Percentiles rank a stretch among this genome's conserved stretches.
These are phyloP conservation scores for Lissonota sp. DNA, from an alignment of 2,888 invertebrate genomes.

Conservation along the genomic window DNA sequence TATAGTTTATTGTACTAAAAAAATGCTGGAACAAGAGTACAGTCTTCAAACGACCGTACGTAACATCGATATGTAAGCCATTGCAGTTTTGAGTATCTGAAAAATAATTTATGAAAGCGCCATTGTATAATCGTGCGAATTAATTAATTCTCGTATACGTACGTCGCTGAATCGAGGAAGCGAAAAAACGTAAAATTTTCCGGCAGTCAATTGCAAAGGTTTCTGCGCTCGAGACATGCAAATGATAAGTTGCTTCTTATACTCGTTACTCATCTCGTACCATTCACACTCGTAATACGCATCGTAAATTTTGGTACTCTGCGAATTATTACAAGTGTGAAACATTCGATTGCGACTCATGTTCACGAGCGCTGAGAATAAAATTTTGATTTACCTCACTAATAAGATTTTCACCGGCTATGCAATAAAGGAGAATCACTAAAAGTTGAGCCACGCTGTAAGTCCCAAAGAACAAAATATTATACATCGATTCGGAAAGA, in stretches of 20 bases:
- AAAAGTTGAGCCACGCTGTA: conserved; percentile 55
- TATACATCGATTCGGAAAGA: too few relatives aligned
- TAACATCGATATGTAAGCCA: conserved; percentile 61
- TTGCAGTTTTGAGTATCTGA: conserved; percentile 65
- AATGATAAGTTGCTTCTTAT: conserved; percentile 83
- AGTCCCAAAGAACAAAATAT: neutral
- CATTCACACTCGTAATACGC: conserved; percentile 86
- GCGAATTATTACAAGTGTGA: neutral
- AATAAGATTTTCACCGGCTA: conserved; percentile 68
- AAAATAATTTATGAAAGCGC: neutral
- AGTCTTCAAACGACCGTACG: conserved; percentile 45
- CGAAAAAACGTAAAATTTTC: conserved; percentile 11
- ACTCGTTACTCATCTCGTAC: conserved; percentile 84
- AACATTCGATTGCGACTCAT: too few relatives aligned
- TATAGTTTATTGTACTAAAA: too few relatives aligned
- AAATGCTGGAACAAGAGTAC: too few relatives aligned
- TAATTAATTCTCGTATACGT: neutral
- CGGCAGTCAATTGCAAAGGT: conserved; percentile 12
- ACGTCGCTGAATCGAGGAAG: neutral
- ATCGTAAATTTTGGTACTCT: conserved; percentile 84
- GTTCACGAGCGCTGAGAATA: too few relatives aligned
- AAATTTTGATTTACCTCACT: conserved; percentile 58
- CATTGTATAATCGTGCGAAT: too few relatives aligned
- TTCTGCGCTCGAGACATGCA: conserved; percentile 84
- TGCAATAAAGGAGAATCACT: conserved; percentile 67